Evolutionary conservation across 1,140 invertebrate genomes (phyloP).

Genomic region (Chymomyza costata): DNA sequence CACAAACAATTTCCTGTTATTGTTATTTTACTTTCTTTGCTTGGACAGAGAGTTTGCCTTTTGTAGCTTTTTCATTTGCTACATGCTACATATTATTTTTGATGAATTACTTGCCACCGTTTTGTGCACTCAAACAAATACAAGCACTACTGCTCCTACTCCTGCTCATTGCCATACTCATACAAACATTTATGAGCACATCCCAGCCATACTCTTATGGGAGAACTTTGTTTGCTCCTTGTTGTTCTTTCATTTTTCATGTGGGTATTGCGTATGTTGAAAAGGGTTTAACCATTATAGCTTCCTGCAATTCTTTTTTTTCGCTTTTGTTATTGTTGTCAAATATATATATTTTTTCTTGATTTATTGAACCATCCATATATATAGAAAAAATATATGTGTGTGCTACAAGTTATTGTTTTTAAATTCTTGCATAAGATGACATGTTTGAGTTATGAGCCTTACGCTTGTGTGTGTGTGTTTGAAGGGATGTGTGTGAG

Average conservation of each 20-base stretch:
- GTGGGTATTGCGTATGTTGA: constrained; percentile 14
- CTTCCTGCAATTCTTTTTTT: too few relatives aligned
- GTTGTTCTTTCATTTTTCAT: too few relatives aligned
- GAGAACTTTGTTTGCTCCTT: too few relatives aligned
- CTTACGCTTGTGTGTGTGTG: constrained; percentile 13
- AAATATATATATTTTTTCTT: constrained; percentile 23
- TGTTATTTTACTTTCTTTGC: too few relatives aligned
- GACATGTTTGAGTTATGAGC: constrained; percentile 59
- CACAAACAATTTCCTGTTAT: too few relatives aligned
- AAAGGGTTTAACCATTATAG: too few relatives aligned
- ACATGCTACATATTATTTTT: constrained; percentile 38
- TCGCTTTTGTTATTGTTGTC: constrained; percentile 18
- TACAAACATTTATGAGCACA: too few relatives aligned
- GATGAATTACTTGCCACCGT: constrained; percentile 52
- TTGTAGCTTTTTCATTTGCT: constrained; percentile 19
- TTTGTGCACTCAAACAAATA: constrained; percentile 20
- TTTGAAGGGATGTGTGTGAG: too few relatives aligned
- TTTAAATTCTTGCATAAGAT: constrained; percentile 55
- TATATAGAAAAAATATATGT: constrained; percentile 11
- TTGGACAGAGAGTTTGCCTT: too few relatives aligned
- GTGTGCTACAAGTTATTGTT: constrained; percentile 45
- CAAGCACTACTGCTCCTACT: too few relatives aligned
- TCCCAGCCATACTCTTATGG: too few relatives aligned
- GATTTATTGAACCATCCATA: constrained; percentile 41
- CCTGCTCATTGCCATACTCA: too few relatives aligned